Evolutionary conservation across 2,113 vertebrate genomes (phyloP).

Genomic region (Arvicanthis niloticus): DNA sequence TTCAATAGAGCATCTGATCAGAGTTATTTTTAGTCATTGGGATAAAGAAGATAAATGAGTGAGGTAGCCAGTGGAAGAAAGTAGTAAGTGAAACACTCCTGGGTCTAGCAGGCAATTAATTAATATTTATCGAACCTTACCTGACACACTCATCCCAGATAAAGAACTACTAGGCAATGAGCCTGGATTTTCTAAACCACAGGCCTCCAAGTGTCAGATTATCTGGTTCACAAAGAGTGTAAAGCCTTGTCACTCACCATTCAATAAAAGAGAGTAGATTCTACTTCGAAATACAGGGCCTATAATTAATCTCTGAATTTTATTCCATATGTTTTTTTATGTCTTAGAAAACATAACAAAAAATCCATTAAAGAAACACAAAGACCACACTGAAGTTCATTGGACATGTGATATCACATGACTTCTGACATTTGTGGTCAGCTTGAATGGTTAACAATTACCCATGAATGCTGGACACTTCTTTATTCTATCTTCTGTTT

Average conservation of each 20-base stretch:
- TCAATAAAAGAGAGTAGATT: background rate
- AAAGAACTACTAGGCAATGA: background rate
- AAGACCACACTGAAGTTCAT: background rate
- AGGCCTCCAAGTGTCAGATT: background rate
- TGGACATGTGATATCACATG: background rate
- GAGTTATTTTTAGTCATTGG: slow-evolving; percentile 45
- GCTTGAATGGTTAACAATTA: background rate
- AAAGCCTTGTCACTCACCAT: background rate
- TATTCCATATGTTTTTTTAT: background rate
- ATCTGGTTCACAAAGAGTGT: background rate
- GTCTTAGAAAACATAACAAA: slow-evolving; percentile 44
- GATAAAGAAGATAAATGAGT: slow-evolving; percentile 41
- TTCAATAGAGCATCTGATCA: background rate
- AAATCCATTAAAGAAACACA: slow-evolving; percentile 25
- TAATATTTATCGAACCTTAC: background rate
- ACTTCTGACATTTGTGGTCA: background rate
- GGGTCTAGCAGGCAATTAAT: background rate
- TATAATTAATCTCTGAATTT: background rate
- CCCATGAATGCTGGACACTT: background rate
- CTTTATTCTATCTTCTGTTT: background rate
- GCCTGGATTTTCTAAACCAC: background rate
- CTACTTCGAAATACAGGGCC: background rate
- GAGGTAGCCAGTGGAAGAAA: background rate
- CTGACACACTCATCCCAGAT: background rate
- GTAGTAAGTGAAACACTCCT: background rate